A percentile compares a stretch with the other conserved stretches of the same genome.
phyloP scores from a whole-genome alignment of 1,140 invertebrate genomes.

The Achatina immaculata region DNA sequence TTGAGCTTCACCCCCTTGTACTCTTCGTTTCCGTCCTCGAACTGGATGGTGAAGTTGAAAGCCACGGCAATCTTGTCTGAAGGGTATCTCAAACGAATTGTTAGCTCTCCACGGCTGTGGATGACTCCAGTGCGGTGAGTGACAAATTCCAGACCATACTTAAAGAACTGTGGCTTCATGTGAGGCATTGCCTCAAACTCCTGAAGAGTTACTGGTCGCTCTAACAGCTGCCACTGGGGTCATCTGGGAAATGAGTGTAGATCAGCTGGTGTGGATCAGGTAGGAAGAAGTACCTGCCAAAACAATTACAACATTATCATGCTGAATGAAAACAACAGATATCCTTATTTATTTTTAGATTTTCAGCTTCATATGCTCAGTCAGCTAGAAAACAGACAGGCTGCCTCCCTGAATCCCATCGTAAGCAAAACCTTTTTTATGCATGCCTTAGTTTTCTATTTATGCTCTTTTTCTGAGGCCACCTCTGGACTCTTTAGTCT shows the following conservation, averaged over 20 bases:
- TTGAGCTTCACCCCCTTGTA: conserved; percentile 65
- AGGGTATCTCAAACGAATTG: conserved; percentile 62
- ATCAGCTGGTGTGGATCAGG: conserved; percentile 71
- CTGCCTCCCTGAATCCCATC: no score
- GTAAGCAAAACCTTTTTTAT: no score
- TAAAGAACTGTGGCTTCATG: conserved; percentile 72
- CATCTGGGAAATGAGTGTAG: conserved; percentile 71
- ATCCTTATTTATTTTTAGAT: no score
- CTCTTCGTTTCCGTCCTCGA: conserved; percentile 68
- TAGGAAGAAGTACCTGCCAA: conserved; percentile 67
- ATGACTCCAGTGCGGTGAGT: conserved; percentile 69
- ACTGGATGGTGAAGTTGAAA: conserved; percentile 69
- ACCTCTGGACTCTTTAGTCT: no score
- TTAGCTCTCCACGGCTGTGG: conserved; percentile 64
- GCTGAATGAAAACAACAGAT: no score
- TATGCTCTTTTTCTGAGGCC: no score
- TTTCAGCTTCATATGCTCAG: no score
- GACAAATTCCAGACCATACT: conserved; percentile 70
- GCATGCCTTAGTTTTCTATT: no score
- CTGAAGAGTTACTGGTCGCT: conserved; percentile 59
- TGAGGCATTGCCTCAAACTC: conserved; percentile 72
- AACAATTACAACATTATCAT: neutral
- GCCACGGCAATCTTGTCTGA: conserved; percentile 62
- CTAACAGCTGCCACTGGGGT: conserved; percentile 70
- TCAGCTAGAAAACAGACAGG: no score